These are phyloP conservation scores for Huso huso DNA, from an alignment of 2,797 vertebrate genomes.

Conservation along the genomic window DNA sequence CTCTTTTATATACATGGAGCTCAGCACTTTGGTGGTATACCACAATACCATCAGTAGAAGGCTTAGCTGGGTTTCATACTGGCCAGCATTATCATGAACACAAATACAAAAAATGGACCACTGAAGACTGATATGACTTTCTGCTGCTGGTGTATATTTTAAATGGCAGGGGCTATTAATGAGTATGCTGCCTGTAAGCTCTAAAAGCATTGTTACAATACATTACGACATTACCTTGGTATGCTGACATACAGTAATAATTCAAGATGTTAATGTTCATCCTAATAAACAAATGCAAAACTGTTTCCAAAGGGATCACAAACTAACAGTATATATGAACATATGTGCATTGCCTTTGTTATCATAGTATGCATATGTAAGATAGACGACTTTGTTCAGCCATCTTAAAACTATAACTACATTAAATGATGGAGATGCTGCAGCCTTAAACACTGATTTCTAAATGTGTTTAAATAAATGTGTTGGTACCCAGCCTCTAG, in stretches of 20 bases:
- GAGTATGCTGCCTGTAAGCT: neutral
- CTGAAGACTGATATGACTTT: neutral
- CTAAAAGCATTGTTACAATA: constrained; percentile 7
- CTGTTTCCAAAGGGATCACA: neutral
- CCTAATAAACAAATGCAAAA: neutral
- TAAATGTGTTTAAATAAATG: too few species aligned
- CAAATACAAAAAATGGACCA: neutral
- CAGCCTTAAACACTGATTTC: too few species aligned
- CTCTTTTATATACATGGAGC: constrained; percentile 17
- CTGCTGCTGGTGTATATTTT: neutral
- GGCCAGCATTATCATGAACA: constrained; percentile 2
- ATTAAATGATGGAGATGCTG: too few species aligned
- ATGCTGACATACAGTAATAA: neutral
- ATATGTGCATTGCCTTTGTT: too few species aligned
- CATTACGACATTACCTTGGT: neutral
- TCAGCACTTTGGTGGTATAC: constrained; percentile 15
- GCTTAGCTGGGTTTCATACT: constrained; percentile 12
- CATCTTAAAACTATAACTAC: too few species aligned
- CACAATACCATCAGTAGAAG: constrained; percentile 18
- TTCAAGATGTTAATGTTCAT: neutral
- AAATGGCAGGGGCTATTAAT: neutral
- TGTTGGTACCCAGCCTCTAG: too few species aligned
- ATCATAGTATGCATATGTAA: too few species aligned
- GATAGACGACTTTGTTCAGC: too few species aligned
- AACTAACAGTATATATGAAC: too few species aligned